Base-by-base conservation (phyloP, 2,797 vertebrate species). In the Hybognathus amarus region DNA sequence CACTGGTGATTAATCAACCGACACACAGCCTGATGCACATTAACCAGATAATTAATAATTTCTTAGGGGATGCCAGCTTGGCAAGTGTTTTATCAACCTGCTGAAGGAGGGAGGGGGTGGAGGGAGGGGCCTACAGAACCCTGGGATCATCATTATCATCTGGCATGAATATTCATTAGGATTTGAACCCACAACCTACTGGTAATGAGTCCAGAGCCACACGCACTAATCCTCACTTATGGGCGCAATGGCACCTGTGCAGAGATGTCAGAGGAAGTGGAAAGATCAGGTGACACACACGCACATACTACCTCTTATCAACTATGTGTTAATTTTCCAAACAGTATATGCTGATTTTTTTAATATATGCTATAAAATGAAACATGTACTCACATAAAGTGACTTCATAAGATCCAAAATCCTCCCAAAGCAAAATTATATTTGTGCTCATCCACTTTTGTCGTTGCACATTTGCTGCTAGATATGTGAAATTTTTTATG, bases 1-100 rank as follows among this genome's bases (percentile, higher is more conserved):
- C 89, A 91, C 96, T 94, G 95, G 96, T 96, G 96, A 97, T 97
- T 97, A 98, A 98, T 98, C 96, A 97, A 96, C 92, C 95, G 95
- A 94, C 96, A 96, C 93, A 94, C 95, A 95, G 96, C 94, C 96
- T 95, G 95, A 96, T 96, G 96, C 96, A 96, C 97, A 97, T 99
- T 98, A 98, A 97, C 96, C 94, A 96, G 95, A 96, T 98, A 98
- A 98, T 99, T 98, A 98, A 98, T 98, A 97, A 97, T 97, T 98
- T 98, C 97, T 97, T 97, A 91, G 94, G 96, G 95, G 96, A 97
- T 92, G 94, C 93, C 91, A 92, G 95, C 93, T 95, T 95, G 83
- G 95, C 95, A 94, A 97, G 95, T 96, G 94, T 96, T 96, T 96
- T 94, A 97, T 96, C 96, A 98, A 95, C 94, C 94, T 94, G 94